Evolutionary conservation across 2,113 vertebrate species (phyloP), one percentile per base, ranked within the genome.

Genomic region (Pterophyllum scalare): DNA sequence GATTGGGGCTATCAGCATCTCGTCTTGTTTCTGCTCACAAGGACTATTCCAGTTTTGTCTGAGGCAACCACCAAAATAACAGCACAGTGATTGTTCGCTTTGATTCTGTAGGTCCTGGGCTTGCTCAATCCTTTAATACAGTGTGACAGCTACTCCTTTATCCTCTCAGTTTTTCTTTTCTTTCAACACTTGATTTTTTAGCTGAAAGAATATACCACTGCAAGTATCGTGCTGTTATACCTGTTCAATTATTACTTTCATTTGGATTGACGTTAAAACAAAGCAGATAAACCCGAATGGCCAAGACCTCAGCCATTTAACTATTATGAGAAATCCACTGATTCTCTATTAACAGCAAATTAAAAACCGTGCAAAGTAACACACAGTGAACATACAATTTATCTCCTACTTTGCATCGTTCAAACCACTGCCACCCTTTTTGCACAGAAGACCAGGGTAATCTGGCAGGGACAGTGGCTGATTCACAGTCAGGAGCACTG

Each of bases 21-120:
- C 84, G 81, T 88, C 89, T 85, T 75, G 52, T 77, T 88, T 62
- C 49, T 80, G 52, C 85, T 85, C 83, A 65, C 20, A 19, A 70
- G 26, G 60, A 75, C 33, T 40, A 79, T 22, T 72, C 54, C 60
- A 78, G 31, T 67, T 75, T 75, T 85, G 61, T 83, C 74, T 84
- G 74, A 84, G 61, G 28, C 77, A 57, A 80, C 28, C 75, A 80
- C 80, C 56, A 79, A 89, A 92, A 90, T 87, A 90, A 87, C 80
- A 83, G 70, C 61, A 54, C 60, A 6, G 9, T 62, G 52, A 75
- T 26, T 89, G 81, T 84, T 80, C 7, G 3, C 31, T 87, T 52
- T 84, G 60, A 80, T 65, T 86, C 46, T 70, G 64, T 22, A 40
- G 35, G 40, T 74, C 74, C 75, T 77, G 64, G 67, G 26, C 59